Conservation (phyloP, 2,113 vertebrate species). For the Psophia crepitans region DNA sequence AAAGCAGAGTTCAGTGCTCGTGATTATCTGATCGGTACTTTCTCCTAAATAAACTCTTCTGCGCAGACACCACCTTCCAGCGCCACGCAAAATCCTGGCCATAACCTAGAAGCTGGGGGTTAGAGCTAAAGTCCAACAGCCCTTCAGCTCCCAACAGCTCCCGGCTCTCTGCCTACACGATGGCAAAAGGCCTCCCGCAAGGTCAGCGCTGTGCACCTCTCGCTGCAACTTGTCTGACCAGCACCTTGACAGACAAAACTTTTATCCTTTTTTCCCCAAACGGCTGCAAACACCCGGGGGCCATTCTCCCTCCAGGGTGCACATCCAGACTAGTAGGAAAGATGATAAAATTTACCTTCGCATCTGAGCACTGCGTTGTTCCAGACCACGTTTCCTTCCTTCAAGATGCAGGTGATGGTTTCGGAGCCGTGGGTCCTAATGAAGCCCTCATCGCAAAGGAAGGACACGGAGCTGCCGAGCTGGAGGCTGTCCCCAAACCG, state of each 20-base stretch:
- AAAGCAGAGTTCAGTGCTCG: background rate
- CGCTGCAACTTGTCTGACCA: fast-evolving
- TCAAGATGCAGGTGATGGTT: constrained; percentile 92
- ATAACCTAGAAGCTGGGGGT: background rate
- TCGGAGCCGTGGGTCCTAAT: constrained; percentile 93
- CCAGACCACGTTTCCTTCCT: constrained; percentile 97
- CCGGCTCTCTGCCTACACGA: fast-evolving
- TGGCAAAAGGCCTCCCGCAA: background rate
- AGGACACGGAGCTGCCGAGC: constrained; percentile 95
- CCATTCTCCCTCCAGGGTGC: too few species aligned
- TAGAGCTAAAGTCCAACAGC: background rate
- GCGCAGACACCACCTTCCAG: background rate
- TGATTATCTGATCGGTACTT: too few species aligned
- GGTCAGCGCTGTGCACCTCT: background rate
- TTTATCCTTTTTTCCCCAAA: background rate
- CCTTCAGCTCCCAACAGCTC: background rate
- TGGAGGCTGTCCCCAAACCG: constrained; percentile 94
- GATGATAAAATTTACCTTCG: constrained; percentile 66
- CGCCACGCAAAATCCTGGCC: background rate
- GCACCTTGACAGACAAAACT: background rate
- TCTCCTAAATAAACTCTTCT: background rate
- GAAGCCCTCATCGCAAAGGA: constrained; percentile 95
- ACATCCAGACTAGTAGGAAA: fast-evolving
- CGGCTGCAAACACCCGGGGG: background rate
- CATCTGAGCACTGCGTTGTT: constrained; percentile 93